phyloP scores from a whole-genome alignment of 37 sponge, comb jelly and placozoan species.

The Cliona cf. orientalis region DNA sequence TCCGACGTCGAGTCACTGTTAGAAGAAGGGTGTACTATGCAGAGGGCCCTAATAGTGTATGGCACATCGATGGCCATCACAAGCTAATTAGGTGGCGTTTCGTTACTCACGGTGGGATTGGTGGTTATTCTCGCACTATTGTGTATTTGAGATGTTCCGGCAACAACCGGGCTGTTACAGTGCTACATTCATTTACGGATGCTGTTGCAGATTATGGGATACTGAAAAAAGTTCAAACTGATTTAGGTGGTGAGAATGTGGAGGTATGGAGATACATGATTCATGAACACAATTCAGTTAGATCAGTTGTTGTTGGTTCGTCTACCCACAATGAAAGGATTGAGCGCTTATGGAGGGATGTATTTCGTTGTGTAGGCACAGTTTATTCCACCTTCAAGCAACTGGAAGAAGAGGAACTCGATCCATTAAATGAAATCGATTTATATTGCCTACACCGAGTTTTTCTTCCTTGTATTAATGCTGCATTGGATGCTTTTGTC shows the following conservation, averaged over 20 bases:
- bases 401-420: conserved; percentile 27
- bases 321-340: conserved; percentile 54
- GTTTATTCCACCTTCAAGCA: conserved; percentile 9
- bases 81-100: conserved; percentile 62
- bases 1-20: conserved; percentile 22
- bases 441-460: conserved; percentile 47
- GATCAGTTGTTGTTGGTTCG: conserved; percentile 14
- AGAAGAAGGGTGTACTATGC: conserved; percentile 41
- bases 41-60: conserved; percentile 49
- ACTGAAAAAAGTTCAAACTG: conserved; percentile 31
- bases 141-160: conserved; percentile 22
- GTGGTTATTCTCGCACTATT: conserved; percentile 59
- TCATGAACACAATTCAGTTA: not conserved
- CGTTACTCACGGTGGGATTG: conserved; percentile 52
- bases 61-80: conserved; percentile 66
- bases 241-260: conserved; percentile 58
- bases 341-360: conserved; percentile 56
- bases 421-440: conserved; percentile 47
- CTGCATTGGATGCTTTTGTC: conserved; percentile 29
- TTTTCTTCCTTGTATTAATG: conserved; percentile 30
- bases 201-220: conserved; percentile 23
- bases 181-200: conserved; percentile 22
- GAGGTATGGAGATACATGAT: conserved; percentile 52
- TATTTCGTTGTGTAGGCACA: conserved; percentile 37
- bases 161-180: conserved; percentile 54